Conservation (phyloP, 2,888 invertebrate genomes). For the Apamea anceps region DNA sequence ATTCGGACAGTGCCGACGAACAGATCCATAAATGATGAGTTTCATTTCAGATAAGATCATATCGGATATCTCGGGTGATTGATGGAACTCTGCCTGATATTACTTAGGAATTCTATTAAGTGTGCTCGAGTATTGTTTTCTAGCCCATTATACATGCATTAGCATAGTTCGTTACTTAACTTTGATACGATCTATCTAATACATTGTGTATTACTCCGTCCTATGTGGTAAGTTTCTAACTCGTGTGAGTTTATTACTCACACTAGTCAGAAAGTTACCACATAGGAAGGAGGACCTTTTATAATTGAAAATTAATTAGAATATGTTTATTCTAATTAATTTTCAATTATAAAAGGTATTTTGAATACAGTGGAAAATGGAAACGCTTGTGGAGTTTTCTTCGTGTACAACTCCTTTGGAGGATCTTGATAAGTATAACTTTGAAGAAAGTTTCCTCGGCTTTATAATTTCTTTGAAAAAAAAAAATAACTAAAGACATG, state of each 20-base stretch:
- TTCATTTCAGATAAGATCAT: constrained; percentile 90
- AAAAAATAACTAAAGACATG: constrained; percentile 9
- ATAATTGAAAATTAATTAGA: constrained; percentile 67
- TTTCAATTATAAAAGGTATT: constrained; percentile 61
- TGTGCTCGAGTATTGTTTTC: constrained; percentile 84
- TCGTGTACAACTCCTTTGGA: constrained; percentile 43
- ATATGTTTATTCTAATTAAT: constrained; percentile 65
- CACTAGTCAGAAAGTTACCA: too few relatives aligned
- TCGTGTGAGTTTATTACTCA: constrained; percentile 28
- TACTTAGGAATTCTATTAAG: constrained; percentile 88
- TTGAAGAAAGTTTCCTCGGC: constrained; percentile 29
- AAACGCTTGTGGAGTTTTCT: constrained; percentile 47
- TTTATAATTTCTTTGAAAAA: constrained; percentile 34
- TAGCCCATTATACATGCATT: constrained; percentile 85
- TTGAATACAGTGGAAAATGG: constrained; percentile 40
- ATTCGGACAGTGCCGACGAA: constrained; percentile 87
- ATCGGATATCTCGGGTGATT: constrained; percentile 86
- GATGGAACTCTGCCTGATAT: constrained; percentile 83
- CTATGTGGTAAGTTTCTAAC: constrained; percentile 46
- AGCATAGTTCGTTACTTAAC: constrained; percentile 80
- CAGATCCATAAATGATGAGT: constrained; percentile 90
- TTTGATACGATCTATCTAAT: constrained; percentile 65
- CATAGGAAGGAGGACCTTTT: constrained; percentile 5
- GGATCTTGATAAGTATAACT: constrained; percentile 28
- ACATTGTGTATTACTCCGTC: constrained; percentile 41